These are phyloP conservation scores for Celastrina argiolus DNA, from an alignment of 2,888 invertebrate genomes.

Conservation along the genomic window DNA sequence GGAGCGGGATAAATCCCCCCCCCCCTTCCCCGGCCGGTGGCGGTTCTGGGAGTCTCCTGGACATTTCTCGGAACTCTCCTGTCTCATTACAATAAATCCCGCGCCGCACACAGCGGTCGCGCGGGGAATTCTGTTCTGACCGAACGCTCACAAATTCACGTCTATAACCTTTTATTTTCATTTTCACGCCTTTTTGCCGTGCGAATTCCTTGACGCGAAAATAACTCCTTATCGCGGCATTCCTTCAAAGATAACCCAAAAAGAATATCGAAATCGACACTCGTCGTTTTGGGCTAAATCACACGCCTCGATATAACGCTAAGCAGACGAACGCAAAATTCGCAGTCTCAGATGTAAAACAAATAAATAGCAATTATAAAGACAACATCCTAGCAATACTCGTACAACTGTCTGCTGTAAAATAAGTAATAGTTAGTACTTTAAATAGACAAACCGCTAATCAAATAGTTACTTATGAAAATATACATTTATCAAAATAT, in stretches of 20 bases:
- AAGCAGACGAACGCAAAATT: conserved; percentile 48
- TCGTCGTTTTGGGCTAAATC: conserved; percentile 66
- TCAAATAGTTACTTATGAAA: neutral
- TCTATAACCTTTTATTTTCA: conserved; percentile 74
- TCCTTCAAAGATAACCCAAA: conserved; percentile 71
- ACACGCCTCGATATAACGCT: conserved; percentile 54
- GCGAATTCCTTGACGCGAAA: conserved; percentile 73
- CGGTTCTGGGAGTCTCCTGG: conserved; percentile 64
- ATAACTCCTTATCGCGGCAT: conserved; percentile 76
- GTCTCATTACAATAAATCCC: conserved; percentile 74
- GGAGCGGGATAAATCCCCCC: conserved; percentile 2
- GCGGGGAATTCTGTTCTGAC: conserved; percentile 75
- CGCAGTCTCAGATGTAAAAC: neutral
- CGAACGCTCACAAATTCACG: conserved; percentile 78
- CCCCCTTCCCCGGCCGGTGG: conserved; percentile 27
- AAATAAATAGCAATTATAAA: neutral
- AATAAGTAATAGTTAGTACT: neutral
- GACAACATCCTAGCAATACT: neutral
- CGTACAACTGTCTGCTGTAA: neutral
- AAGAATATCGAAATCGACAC: conserved; percentile 58
- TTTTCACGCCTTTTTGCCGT: conserved; percentile 77
- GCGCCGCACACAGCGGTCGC: conserved; percentile 78
- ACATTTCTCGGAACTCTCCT: conserved; percentile 63
- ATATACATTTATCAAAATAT: neutral
- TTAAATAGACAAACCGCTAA: neutral